Percentiles rank a stretch among this genome's conserved stretches.
Evolutionary conservation across 2,113 vertebrate genomes (phyloP).

Genomic region (Aphyosemion australe): DNA sequence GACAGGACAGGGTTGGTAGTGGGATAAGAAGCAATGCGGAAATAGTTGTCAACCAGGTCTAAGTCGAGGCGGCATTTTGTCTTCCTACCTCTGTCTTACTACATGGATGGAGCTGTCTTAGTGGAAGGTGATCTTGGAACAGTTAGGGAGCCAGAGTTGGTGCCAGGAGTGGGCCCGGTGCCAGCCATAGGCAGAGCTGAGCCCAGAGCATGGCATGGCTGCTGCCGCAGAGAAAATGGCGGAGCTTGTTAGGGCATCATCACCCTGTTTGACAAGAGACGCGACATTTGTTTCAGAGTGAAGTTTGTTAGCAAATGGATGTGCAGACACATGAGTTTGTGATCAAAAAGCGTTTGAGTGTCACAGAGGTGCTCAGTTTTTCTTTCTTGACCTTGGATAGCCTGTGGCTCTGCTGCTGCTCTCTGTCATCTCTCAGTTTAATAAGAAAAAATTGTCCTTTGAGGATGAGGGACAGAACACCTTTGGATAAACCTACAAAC

Average conservation of each 20-base stretch:
- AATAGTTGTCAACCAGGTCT: conserved; percentile 70
- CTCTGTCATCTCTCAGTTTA: conserved; percentile 37
- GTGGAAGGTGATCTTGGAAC: conserved; percentile 73
- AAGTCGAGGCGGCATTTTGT: conserved; percentile 44
- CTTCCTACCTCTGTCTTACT: conserved; percentile 18
- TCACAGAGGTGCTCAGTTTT: conserved; percentile 19
- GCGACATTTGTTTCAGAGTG: conserved; percentile 16
- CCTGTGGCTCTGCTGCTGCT: conserved; percentile 31
- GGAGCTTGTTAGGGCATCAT: conserved; percentile 51
- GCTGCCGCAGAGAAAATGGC: conserved; percentile 77
- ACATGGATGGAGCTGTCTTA: conserved; percentile 49
- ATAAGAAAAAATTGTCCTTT: conserved; percentile 23
- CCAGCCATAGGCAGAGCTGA: conserved; percentile 75
- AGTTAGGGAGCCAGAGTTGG: conserved; percentile 54
- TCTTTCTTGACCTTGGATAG: conserved; percentile 57
- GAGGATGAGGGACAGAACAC: conserved; percentile 13
- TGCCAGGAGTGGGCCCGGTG: conserved; percentile 69
- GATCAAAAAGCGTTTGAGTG: conserved; percentile 44
- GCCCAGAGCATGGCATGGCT: conserved; percentile 74
- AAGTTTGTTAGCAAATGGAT: conserved; percentile 34
- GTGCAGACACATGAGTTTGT: conserved; percentile 30
- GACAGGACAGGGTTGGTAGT: conserved; percentile 60
- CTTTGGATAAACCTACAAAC: conserved; percentile 30
- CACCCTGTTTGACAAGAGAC: conserved; percentile 50
- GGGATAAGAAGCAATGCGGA: conserved; percentile 54